Percentiles rank a stretch among this genome's conserved stretches.
Evolutionary conservation across 2,797 vertebrate species (phyloP).

Genomic region (Miichthys miiuy): DNA sequence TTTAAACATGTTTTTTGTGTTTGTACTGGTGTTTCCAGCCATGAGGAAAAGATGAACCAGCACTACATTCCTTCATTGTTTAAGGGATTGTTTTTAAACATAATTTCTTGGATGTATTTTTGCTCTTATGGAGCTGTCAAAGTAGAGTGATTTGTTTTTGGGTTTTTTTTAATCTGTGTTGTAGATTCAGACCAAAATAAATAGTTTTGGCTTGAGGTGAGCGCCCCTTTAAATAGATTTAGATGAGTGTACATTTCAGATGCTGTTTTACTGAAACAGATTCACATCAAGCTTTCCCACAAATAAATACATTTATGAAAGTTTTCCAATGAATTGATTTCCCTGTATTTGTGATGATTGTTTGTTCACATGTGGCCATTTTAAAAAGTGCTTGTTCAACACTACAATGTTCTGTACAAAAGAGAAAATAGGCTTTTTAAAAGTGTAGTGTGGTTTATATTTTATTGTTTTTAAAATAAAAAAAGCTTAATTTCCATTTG

Average conservation of each 20-base stretch:
- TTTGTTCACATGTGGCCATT: conserved; percentile 49
- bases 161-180: conserved; percentile 5
- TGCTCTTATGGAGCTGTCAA: conserved; percentile 44
- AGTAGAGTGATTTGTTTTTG: conserved; percentile 14
- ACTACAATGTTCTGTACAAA: conserved; percentile 78
- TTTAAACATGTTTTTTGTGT: conserved; percentile 21
- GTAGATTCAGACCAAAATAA: conserved; percentile 53
- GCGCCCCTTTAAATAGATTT: background rate
- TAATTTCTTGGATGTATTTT: conserved; percentile 54
- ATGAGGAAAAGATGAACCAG: conserved; percentile 55
- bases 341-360: conserved; percentile 44
- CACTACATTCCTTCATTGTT: conserved; percentile 80
- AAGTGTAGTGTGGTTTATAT: conserved; percentile 80
- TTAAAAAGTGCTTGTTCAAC: conserved; percentile 58
- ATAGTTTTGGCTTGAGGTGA: conserved; percentile 19
- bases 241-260: conserved; percentile 37
- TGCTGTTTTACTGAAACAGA: conserved; percentile 26
- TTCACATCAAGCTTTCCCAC: conserved; percentile 4
- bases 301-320: conserved; percentile 24
- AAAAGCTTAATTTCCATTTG: background rate
- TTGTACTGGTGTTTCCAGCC: conserved; percentile 46
- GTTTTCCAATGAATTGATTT: conserved; percentile 18
- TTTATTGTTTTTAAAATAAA: conserved; percentile 68
- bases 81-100: conserved; percentile 49
- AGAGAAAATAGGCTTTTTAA: conserved; percentile 60